A percentile compares a stretch with the other conserved stretches of the same genome.
Evolutionary conservation across 2,888 invertebrate genomes (phyloP).

Genomic region (Tinea pellionella): DNA sequence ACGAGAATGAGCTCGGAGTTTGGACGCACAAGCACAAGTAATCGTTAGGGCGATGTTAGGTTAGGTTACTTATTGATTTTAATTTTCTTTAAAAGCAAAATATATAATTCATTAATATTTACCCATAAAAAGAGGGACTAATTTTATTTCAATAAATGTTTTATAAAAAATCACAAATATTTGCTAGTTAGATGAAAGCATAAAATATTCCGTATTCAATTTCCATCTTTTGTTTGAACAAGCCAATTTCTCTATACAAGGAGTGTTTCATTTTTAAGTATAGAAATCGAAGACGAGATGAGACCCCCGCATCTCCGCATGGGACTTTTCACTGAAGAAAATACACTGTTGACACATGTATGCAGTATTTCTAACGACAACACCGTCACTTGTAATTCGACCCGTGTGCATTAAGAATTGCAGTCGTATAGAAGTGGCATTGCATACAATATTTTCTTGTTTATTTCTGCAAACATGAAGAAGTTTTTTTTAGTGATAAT

Average conservation of each 20-base stretch:
- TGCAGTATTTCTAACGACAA: slow-evolving; percentile 5
- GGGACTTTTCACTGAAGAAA: background rate
- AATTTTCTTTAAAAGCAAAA: too few relatives aligned
- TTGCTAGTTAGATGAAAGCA: background rate
- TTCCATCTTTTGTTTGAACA: background rate
- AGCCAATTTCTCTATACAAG: background rate
- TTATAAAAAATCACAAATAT: background rate
- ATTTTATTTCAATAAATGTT: too few relatives aligned
- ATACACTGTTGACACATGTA: background rate
- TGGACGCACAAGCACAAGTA: too few relatives aligned
- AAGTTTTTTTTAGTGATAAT: too few relatives aligned
- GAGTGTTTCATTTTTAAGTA: background rate
- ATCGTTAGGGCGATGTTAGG: too few relatives aligned
- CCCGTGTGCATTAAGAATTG: slow-evolving; percentile 15
- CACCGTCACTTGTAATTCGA: slow-evolving; percentile 11
- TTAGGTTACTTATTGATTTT: too few relatives aligned
- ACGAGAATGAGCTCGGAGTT: too few relatives aligned
- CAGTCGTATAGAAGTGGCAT: slow-evolving; percentile 12
- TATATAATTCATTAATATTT: too few relatives aligned
- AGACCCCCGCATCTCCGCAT: background rate
- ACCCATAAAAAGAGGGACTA: too few relatives aligned
- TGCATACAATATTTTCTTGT: background rate
- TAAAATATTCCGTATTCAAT: background rate
- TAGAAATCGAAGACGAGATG: background rate
- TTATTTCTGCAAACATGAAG: too few relatives aligned